Percentiles rank a stretch among this genome's conserved stretches.
phyloP scores from a whole-genome alignment of 1,140 invertebrate genomes.

The Magallana ariakensis region DNA sequence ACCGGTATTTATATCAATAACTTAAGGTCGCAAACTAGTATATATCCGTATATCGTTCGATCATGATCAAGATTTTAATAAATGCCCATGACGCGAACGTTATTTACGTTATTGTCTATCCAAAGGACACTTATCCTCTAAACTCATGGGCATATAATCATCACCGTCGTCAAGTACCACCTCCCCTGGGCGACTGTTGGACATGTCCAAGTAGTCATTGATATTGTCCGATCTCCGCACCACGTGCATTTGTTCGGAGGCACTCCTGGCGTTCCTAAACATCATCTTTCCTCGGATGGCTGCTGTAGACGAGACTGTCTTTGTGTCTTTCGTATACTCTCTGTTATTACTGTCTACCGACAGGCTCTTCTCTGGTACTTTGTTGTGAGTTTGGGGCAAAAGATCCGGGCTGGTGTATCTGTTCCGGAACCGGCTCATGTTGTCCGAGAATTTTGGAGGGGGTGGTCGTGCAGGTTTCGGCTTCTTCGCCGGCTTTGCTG shows the following conservation, averaged over 20 bases:
- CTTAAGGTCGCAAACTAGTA: no score
- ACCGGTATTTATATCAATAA: no score
- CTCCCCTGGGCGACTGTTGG: background rate
- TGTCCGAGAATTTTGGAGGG: background rate
- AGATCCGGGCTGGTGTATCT: slow-evolving; percentile 19
- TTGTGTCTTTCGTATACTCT: background rate
- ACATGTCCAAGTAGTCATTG: slow-evolving; percentile 2
- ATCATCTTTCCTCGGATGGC: background rate
- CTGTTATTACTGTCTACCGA: background rate
- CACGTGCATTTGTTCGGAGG: background rate
- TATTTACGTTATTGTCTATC: background rate
- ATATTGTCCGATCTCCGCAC: background rate
- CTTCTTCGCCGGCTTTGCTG: background rate
- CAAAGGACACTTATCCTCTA: background rate
- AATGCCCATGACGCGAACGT: no score
- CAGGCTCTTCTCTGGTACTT: background rate
- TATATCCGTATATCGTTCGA: no score
- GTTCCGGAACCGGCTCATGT: background rate
- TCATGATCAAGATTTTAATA: no score
- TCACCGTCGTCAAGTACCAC: background rate
- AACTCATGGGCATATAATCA: slow-evolving; percentile 21
- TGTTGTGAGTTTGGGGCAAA: background rate
- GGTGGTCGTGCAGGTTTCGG: slow-evolving; percentile 4
- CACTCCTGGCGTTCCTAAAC: slow-evolving; percentile 8
- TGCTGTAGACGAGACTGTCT: background rate